Evolutionary conservation across 2,113 vertebrate species (phyloP).

Genomic region (Brachionichthys hirsutus): DNA sequence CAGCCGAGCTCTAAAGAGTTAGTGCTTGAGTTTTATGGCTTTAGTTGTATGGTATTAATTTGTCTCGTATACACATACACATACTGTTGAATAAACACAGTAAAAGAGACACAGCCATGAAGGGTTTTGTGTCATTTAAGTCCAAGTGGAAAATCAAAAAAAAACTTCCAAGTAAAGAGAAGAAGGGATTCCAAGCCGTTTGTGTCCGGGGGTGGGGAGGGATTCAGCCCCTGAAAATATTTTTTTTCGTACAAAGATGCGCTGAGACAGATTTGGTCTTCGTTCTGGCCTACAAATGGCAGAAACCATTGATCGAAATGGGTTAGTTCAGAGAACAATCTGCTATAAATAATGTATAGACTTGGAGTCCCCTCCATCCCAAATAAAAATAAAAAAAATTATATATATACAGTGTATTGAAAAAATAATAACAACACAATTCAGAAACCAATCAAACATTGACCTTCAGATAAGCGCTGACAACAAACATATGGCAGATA

Average conservation of each 20-base stretch:
- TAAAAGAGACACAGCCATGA: conserved; percentile 68
- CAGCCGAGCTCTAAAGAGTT: conserved; percentile 79
- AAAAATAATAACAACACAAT: conserved; percentile 28
- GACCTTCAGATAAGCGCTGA: conserved; percentile 47
- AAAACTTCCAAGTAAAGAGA: conserved; percentile 38
- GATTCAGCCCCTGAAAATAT: conserved; percentile 35
- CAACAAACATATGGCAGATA: conserved; percentile 55
- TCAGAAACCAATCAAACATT: conserved; percentile 39
- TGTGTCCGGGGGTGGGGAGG: conserved; percentile 46
- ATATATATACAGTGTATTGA: not conserved
- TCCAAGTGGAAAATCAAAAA: conserved; percentile 50
- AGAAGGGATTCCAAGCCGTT: conserved; percentile 66
- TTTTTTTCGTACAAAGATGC: conserved; percentile 40
- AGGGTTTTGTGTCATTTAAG: conserved; percentile 64
- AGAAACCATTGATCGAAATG: too few relatives aligned
- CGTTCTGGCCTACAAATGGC: too few relatives aligned
- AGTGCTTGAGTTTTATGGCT: conserved; percentile 84
- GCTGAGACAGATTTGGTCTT: conserved; percentile 40
- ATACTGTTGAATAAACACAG: conserved; percentile 69
- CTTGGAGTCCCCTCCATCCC: conserved; percentile 54
- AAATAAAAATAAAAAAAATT: conserved; percentile 8
- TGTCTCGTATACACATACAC: conserved; percentile 72
- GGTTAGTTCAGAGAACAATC: conserved; percentile 27
- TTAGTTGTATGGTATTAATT: conserved; percentile 78
- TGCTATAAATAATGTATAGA: conserved; percentile 32